Conservation (phyloP, 2,113 vertebrate genomes). For the Fregata magnificens region DNA sequence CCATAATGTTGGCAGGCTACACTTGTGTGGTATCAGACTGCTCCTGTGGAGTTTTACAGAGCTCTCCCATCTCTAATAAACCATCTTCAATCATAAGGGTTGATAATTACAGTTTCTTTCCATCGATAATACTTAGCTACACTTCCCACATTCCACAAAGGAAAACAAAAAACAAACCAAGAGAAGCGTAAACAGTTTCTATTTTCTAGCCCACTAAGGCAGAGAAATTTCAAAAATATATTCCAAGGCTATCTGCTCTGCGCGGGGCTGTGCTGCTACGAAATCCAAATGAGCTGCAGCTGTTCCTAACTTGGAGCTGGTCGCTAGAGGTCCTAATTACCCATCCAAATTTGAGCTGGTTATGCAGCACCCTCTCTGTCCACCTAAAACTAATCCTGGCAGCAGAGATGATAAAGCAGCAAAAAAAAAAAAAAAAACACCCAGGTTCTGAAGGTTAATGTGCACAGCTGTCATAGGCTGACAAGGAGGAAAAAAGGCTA, state of each 20-base stretch:
- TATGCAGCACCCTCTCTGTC: constrained; percentile 39
- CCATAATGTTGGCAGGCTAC: background rate
- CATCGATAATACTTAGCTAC: background rate
- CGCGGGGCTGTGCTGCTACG: background rate
- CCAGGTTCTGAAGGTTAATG: constrained; percentile 56
- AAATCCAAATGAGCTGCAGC: constrained; percentile 43
- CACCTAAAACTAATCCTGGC: constrained; percentile 59
- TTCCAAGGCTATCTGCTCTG: background rate
- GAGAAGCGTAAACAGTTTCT: background rate
- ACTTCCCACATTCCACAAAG: background rate
- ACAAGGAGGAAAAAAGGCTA: background rate
- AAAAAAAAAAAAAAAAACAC: background rate
- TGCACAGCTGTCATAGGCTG: background rate
- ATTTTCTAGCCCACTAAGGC: background rate
- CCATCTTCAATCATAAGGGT: background rate
- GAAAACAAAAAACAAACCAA: background rate
- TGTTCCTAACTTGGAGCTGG: constrained; percentile 13
- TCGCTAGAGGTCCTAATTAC: constrained; percentile 60
- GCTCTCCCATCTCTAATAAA: background rate
- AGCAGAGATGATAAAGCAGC: constrained; percentile 1
- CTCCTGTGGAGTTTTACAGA: background rate
- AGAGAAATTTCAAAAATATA: constrained; percentile 7
- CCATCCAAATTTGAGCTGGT: constrained; percentile 26
- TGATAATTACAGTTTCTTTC: background rate
- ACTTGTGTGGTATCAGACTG: background rate